Evolutionary conservation across 2,113 vertebrate genomes (phyloP).

Genomic region (Neodontobutis hainanensis): DNA sequence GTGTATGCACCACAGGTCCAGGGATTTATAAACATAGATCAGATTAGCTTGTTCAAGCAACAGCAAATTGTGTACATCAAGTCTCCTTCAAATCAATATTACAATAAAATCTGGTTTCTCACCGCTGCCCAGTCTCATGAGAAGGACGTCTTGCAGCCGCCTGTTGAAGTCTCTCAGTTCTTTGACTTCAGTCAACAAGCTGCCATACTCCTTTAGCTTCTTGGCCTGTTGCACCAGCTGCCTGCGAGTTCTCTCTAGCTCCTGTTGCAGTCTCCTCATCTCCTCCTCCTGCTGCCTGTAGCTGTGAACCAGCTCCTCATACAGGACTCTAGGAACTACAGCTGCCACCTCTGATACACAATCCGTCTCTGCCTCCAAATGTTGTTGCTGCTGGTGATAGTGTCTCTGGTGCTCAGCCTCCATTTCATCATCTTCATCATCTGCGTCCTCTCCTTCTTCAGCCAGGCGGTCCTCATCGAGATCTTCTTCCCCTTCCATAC

Average conservation of each 20-base stretch:
- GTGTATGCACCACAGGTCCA: not conserved
- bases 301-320: constrained; percentile 95
- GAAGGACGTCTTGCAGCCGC: constrained; percentile 95
- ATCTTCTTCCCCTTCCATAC: constrained; percentile 80
- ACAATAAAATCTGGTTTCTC: constrained; percentile 53
- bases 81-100: too few relatives aligned
- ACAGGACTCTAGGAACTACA: constrained; percentile 91
- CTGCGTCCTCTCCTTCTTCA: constrained; percentile 76
- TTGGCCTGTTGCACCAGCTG: constrained; percentile 98
- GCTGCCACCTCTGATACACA: constrained; percentile 77
- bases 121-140: constrained; percentile 97
- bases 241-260: constrained; percentile 93
- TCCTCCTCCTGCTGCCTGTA: constrained; percentile 98
- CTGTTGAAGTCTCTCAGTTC: constrained; percentile 99
- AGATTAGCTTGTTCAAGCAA: not conserved
- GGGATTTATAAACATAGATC: not conserved
- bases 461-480: constrained; percentile 75
- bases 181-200: constrained; percentile 95
- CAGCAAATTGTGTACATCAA: not conserved
- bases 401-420: constrained; percentile 70
- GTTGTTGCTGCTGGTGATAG: constrained; percentile 64
- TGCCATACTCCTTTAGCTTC: constrained; percentile 97
- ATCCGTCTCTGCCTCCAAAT: constrained; percentile 67
- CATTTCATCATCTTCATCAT: constrained; percentile 76
- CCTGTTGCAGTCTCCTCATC: constrained; percentile 95